These are phyloP conservation scores for Lepidothrix coronata DNA, from an alignment of 2,113 vertebrate species.

Conservation along the genomic window DNA sequence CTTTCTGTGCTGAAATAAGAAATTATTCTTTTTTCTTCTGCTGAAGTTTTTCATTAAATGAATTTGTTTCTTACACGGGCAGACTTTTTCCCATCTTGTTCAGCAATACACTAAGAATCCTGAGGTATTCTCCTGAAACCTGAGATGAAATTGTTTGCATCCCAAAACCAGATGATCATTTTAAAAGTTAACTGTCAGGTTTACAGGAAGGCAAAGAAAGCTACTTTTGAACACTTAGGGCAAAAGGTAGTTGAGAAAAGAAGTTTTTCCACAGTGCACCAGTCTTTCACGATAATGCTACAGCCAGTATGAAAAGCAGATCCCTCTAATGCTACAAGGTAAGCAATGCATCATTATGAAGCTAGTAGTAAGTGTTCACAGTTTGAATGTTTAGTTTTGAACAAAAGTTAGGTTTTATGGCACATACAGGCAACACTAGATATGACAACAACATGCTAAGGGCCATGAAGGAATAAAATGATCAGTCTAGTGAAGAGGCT, in stretches of 20 bases:
- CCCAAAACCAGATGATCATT: neutral
- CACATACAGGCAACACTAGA: neutral
- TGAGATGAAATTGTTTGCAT: neutral
- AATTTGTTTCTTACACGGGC: neutral
- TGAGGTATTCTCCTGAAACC: neutral
- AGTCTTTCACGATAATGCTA: neutral
- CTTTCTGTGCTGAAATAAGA: neutral
- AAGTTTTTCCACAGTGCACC: neutral
- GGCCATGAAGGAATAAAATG: neutral
- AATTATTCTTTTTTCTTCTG: neutral
- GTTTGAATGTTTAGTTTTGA: neutral
- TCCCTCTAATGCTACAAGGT: neutral
- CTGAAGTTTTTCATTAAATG: neutral
- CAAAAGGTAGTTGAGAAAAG: neutral
- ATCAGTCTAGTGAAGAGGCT: neutral
- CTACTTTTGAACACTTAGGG: neutral
- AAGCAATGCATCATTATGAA: neutral
- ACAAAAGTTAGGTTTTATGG: neutral
- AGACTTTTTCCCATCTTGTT: neutral
- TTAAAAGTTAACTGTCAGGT: neutral
- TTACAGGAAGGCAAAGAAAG: neutral
- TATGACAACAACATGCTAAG: neutral
- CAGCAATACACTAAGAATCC: neutral
- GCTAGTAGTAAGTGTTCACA: neutral
- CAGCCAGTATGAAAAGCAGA: neutral